These are phyloP conservation scores for Dolichoris vasculosae DNA, from an alignment of 1,140 invertebrate genomes.

Conservation along the genomic window DNA sequence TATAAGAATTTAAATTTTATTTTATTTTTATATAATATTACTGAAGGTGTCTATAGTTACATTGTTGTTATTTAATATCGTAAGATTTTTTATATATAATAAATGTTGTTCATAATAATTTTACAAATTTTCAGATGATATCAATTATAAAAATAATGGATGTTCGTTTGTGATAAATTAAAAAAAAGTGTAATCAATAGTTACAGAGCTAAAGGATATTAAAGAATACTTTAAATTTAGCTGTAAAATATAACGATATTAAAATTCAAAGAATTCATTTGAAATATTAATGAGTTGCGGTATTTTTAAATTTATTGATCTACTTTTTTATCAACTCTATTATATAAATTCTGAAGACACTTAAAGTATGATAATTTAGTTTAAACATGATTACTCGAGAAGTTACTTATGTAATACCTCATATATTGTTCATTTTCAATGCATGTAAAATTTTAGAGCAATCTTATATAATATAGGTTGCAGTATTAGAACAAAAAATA, in stretches of 20 bases:
- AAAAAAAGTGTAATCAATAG: neutral
- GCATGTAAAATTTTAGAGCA: neutral
- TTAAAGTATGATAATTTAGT: conserved; percentile 4
- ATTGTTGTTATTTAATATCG: too few relatives aligned
- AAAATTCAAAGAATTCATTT: neutral
- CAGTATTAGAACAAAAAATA: neutral
- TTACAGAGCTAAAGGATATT: neutral
- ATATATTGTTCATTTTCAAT: neutral
- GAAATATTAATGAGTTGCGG: neutral
- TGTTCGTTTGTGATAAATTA: neutral
- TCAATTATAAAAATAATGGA: neutral
- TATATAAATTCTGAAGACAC: neutral
- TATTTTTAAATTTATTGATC: conserved; percentile 17
- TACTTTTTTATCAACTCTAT: neutral
- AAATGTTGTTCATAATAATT: neutral
- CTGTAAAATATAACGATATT: neutral
- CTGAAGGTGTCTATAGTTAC: too few relatives aligned
- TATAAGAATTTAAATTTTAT: too few relatives aligned
- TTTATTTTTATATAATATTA: too few relatives aligned
- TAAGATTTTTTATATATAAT: too few relatives aligned
- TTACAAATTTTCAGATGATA: neutral
- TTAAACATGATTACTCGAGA: neutral
- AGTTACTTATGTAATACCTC: conserved; percentile 1
- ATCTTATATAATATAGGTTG: neutral
- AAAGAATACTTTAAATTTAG: neutral